phyloP scores from a whole-genome alignment of 2,888 invertebrate genomes.

The Acheta domesticus region DNA sequence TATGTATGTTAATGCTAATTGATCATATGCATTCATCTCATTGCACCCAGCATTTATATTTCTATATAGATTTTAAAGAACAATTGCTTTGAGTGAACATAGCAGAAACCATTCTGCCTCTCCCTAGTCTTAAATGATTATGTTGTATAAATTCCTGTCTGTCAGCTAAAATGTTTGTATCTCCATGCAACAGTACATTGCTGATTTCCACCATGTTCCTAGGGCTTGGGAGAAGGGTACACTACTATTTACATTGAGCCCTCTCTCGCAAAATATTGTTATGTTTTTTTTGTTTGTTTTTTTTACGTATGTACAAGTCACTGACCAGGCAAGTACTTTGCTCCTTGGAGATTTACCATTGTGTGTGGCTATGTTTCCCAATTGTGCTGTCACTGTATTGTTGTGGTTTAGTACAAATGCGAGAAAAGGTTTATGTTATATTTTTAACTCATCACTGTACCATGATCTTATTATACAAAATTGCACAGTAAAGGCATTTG shows the following conservation, averaged over 20 bases:
- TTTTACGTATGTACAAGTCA: not conserved
- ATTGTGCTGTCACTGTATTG: not conserved
- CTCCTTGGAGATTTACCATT: not conserved
- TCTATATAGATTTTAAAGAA: not conserved
- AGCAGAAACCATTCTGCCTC: not conserved
- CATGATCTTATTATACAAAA: not conserved
- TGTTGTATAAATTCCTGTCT: not conserved
- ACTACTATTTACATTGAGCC: no score
- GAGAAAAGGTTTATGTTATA: not conserved
- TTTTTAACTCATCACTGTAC: not conserved
- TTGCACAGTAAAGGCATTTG: not conserved
- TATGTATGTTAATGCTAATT: not conserved
- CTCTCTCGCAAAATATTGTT: no score
- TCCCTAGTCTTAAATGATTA: not conserved
- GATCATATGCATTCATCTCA: not conserved
- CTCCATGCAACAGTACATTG: conserved; percentile 8
- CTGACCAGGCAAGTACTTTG: conserved; percentile 10
- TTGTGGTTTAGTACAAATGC: not conserved
- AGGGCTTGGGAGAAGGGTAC: not conserved
- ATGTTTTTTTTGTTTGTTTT: not conserved
- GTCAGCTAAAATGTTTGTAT: not conserved
- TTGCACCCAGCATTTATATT: conserved; percentile 9
- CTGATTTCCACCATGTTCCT: conserved; percentile 18
- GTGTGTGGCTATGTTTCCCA: not conserved
- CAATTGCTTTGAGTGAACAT: not conserved